These are phyloP conservation scores for Lycodopsis pacificus DNA, from an alignment of 2,797 vertebrate species.

Conservation along the genomic window DNA sequence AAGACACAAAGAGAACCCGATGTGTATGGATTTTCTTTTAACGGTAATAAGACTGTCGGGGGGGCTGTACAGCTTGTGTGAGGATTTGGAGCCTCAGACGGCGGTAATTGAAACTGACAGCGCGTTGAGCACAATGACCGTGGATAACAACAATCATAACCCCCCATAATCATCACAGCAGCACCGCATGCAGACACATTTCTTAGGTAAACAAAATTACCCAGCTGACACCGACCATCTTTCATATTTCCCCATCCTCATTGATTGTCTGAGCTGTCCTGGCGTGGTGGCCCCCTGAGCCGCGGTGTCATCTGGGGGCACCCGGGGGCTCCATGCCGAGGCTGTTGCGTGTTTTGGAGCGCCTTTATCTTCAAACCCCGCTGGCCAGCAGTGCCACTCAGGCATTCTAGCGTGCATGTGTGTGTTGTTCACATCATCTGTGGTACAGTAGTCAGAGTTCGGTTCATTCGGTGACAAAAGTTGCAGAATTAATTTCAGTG, in stretches of 20 bases:
- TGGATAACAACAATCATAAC: constrained; percentile 84
- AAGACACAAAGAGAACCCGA: constrained; percentile 75
- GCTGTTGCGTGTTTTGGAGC: constrained; percentile 6
- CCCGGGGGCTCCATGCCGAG: constrained; percentile 20
- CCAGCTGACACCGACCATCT: constrained; percentile 66
- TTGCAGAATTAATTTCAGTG: constrained; percentile 30
- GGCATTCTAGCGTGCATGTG: background rate
- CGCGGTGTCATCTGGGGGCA: constrained; percentile 4
- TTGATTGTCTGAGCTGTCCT: constrained; percentile 64
- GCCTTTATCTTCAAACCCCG: constrained; percentile 25
- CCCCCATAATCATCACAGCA: constrained; percentile 80
- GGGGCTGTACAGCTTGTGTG: constrained; percentile 57
- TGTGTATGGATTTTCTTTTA: constrained; percentile 84
- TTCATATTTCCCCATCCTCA: constrained; percentile 44
- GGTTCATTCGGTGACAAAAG: constrained; percentile 30
- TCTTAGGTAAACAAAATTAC: constrained; percentile 84
- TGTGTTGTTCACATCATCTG: constrained; percentile 1
- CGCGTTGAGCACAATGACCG: constrained; percentile 80
- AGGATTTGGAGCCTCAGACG: constrained; percentile 76
- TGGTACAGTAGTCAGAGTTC: background rate
- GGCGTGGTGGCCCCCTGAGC: constrained; percentile 5
- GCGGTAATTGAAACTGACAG: constrained; percentile 86
- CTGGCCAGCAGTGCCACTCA: constrained; percentile 2
- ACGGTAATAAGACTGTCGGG: constrained; percentile 76
- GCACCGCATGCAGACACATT: constrained; percentile 64